phyloP scores from a whole-genome alignment of 2,888 invertebrate genomes.

The Nipponacmea schrenckii region DNA sequence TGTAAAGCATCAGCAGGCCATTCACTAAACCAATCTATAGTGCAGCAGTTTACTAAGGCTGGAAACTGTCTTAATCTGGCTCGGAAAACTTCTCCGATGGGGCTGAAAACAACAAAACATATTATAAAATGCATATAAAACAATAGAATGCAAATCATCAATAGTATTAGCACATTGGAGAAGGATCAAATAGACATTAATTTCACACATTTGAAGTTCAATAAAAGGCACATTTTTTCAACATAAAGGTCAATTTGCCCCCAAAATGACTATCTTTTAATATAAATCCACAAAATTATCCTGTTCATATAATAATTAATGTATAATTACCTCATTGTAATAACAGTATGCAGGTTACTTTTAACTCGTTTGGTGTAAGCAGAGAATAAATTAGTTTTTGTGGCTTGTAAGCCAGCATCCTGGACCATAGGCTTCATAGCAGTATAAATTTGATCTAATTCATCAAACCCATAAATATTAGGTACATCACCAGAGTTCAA shows the following conservation, averaged over 20 bases:
- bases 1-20: constrained; percentile 85
- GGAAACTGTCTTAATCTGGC: constrained; percentile 69
- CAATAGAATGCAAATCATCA: no score
- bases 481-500: constrained; percentile 69
- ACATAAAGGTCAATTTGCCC: no score
- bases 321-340: constrained; percentile 70
- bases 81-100: constrained; percentile 68
- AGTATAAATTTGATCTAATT: constrained; percentile 74
- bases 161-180: no score
- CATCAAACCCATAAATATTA: constrained; percentile 67
- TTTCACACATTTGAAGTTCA: no score
- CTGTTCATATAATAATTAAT: no score
- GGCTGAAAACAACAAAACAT: constrained; percentile 69
- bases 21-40: constrained; percentile 71
- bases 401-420: constrained; percentile 80
- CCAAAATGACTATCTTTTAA: no score
- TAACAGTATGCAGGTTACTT: constrained; percentile 67
- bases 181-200: no score
- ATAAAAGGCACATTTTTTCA: no score
- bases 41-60: constrained; percentile 68
- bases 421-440: constrained; percentile 80
- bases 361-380: constrained; percentile 66
- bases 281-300: no score
- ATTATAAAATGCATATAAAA: no score
- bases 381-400: constrained; percentile 75